Evolutionary conservation across 2,113 vertebrate genomes (phyloP), one percentile per base, ranked within the genome.

Genomic region (Accipiter virgatus): DNA sequence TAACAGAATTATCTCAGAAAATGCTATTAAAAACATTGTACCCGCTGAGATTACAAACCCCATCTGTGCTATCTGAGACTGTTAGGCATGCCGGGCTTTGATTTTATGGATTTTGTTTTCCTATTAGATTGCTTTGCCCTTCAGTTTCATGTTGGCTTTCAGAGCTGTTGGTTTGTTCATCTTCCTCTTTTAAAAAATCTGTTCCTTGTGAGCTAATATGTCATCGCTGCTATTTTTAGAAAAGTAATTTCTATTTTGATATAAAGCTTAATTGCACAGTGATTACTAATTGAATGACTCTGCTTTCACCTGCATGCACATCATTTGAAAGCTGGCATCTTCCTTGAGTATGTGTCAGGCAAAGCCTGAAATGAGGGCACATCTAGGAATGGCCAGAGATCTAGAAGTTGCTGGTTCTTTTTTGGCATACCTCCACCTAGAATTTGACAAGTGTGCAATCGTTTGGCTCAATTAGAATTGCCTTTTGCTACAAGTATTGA

Each of bases 191-290:
- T 14, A 18, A 65, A 52, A 85, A 50, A 58, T 34, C 65, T 52
- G 29, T 58, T 95, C 70, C 53, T 97, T 93, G 62, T 22, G 23
- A 77, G 62, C 29, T 85, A 34, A 34, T 53, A 66, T 29, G 14
- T 82, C 61, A 55, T 48, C n/a, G 6, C 27, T 19, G 36, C 70
- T 95, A 73, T 87, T 95, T 95, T 95, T 94, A 89, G 95, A 58
- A 10, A 58, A 95, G 81, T 62, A 56, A 87, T 93, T 91, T 97
- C 93, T 96, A 63, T 96, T 97, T 95, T 87, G 89, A 88, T 86
- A 55, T 23, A 53, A 50, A 91, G 26, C 31, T 42, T 96, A 94
- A 94, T 94, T 95, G 53, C 84, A 19, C 53, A 63, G 78, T 74
- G 95, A 86, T 94, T 93, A 26, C 53, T 96, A 93, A 87, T 88